Conservation (phyloP, 1,140 invertebrate genomes). For the Drosophila tristis region DNA sequence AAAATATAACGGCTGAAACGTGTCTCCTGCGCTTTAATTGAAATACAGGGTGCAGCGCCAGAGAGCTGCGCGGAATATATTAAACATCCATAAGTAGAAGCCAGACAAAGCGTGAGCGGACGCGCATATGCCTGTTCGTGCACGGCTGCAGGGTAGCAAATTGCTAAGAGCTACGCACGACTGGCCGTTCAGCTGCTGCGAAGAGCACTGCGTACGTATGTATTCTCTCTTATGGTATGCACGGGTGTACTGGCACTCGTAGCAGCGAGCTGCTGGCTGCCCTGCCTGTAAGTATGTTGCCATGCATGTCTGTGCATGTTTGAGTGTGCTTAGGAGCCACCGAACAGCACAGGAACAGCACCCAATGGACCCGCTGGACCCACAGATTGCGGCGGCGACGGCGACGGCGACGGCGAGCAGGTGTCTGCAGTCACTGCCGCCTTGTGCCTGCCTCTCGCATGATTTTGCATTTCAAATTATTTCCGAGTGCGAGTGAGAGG, state of each 20-base stretch:
- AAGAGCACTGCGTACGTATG: not conserved
- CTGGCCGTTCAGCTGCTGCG: conserved; percentile 26
- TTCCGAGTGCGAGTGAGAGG: conserved; percentile 51
- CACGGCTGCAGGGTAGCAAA: too few relatives aligned
- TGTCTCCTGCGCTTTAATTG: conserved; percentile 63
- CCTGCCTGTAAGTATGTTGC: conserved; percentile 11
- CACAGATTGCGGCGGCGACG: conserved; percentile 7
- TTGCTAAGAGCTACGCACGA: conserved; percentile 38
- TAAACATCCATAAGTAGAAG: too few relatives aligned
- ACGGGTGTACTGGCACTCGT: conserved; percentile 4
- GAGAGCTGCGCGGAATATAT: not conserved
- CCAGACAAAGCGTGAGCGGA: too few relatives aligned
- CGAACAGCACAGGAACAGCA: conserved; percentile 24
- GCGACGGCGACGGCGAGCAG: conserved; percentile 26
- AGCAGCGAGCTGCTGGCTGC: conserved; percentile 16
- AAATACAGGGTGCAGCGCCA: conserved; percentile 47
- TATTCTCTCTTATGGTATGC: not conserved
- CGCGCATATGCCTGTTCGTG: too few relatives aligned
- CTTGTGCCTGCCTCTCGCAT: conserved; percentile 73
- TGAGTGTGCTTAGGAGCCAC: conserved; percentile 28
- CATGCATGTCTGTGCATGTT: conserved; percentile 12
- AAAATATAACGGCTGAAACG: conserved; percentile 62
- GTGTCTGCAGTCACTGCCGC: conserved; percentile 56
- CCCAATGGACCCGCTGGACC: conserved; percentile 7
- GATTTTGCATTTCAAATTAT: conserved; percentile 81